Evolutionary conservation across 2,888 invertebrate species (phyloP), one percentile per base, ranked within the genome.

Genomic region (Chrysopilus asiliformis): DNA sequence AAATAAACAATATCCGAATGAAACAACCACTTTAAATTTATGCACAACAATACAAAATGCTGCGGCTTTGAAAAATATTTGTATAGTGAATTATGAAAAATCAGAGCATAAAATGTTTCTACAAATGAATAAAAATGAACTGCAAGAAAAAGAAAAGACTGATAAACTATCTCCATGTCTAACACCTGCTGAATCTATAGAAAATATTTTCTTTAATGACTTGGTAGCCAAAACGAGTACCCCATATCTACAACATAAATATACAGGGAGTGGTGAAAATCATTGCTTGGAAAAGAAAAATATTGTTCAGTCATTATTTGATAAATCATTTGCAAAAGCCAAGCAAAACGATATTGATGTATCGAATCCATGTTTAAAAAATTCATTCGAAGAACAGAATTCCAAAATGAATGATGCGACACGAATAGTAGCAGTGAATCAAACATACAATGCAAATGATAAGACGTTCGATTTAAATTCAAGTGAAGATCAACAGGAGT

Each of bases 381-480:
- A 10, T 22, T 7, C 7, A 10, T 22, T 10, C 7, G 7, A 7
- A 22, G 22, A 22, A 22, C 7, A 22, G 10, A 22, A 10, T 10
- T 8, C 10, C 22, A 22, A 8, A 22, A 10, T 8, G 22, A 22
- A 22, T 22, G 7, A 10, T 10, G 17, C 17, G 17, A 12, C 15
- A 6, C n/a, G n/a, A n/a, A n/a, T n/a, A n/a, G n/a, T n/a, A n/a
- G n/a, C n/a, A n/a, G 30, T 16, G n/a, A 16, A 30, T 17, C 12
- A 30, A 30, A 29, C 3, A 7, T 7, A 14, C 4, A 25, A 16
- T 7, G 32, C 17, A 6, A 15, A 15, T 20, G 19, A 44, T 34
- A 13, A 39, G 36, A 46, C 43, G 12, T 44, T 40, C 28, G 43
- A 41, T 6, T 13, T 44, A 9, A 32, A 42, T 36, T 29, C 36